These are phyloP conservation scores for Pyrrhura leucotis DNA, from an alignment of 2,797 vertebrate species.

Conservation along the genomic window DNA sequence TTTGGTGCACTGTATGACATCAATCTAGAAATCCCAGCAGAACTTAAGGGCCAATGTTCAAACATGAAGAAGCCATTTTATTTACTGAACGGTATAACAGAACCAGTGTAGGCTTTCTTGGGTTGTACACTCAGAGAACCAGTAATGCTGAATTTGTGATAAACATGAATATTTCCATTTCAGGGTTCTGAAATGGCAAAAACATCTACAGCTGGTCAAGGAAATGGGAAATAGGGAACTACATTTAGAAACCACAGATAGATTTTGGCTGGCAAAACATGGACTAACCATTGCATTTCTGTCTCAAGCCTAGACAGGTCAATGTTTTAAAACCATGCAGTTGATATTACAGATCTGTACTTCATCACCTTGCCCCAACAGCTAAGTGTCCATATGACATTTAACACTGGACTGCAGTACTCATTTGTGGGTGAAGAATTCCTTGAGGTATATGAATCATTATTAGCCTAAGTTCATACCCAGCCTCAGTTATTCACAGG, in stretches of 20 bases:
- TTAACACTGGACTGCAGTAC: background rate
- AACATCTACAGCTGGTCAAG: background rate
- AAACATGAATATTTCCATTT: background rate
- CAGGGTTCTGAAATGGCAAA: background rate
- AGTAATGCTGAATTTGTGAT: background rate
- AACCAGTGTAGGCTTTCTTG: background rate
- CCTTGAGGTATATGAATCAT: background rate
- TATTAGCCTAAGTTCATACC: background rate
- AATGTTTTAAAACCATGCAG: background rate
- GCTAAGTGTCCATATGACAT: background rate
- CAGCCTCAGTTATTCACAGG: background rate
- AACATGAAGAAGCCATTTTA: background rate
- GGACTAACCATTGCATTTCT: background rate
- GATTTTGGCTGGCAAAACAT: background rate
- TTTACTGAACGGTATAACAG: background rate
- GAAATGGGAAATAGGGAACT: background rate
- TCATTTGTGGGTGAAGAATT: rapidly evolving
- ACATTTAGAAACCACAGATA: background rate
- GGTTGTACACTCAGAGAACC: background rate
- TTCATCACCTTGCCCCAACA: background rate
- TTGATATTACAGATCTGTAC: background rate
- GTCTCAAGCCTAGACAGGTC: background rate
- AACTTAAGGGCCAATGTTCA: background rate
- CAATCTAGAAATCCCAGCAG: background rate
- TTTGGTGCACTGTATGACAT: background rate